Evolutionary conservation across 1,140 invertebrate species (phyloP).

Genomic region (Drosophila triauraria): DNA sequence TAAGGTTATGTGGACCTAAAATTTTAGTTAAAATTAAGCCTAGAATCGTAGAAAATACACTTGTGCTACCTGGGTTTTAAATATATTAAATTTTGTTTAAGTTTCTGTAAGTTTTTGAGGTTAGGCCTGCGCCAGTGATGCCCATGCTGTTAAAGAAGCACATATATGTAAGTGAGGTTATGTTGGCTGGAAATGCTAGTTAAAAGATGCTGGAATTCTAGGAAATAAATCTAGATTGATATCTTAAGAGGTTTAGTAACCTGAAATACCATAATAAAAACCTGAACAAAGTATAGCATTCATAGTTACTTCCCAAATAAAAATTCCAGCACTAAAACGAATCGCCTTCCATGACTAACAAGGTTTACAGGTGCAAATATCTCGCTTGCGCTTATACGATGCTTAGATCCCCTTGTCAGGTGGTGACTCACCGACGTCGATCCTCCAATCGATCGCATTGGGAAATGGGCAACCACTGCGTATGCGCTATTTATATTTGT

Average conservation of each 20-base stretch:
- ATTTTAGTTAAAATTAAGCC: too few species aligned
- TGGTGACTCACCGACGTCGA: slow-evolving; percentile 30
- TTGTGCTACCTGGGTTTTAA: background rate
- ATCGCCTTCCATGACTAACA: background rate
- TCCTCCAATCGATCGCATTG: slow-evolving; percentile 18
- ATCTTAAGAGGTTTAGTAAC: background rate
- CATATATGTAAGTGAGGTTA: background rate
- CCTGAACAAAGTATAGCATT: too few species aligned
- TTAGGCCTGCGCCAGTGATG: background rate
- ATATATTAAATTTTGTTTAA: background rate
- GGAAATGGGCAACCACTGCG: slow-evolving; percentile 27
- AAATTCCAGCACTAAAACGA: background rate
- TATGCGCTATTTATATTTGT: slow-evolving; percentile 27
- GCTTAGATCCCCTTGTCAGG: slow-evolving; percentile 8
- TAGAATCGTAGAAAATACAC: background rate
- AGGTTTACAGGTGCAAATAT: background rate
- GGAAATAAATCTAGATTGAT: background rate
- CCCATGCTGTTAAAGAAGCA: background rate
- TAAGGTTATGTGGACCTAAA: background rate
- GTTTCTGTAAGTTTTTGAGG: background rate
- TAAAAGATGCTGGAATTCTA: background rate
- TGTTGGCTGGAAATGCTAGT: too few species aligned
- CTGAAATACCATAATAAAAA: background rate
- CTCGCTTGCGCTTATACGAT: background rate
- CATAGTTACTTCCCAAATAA: too few species aligned